Conservation (phyloP, 2,797 vertebrate genomes). For the Halcyon leucocephala region DNA sequence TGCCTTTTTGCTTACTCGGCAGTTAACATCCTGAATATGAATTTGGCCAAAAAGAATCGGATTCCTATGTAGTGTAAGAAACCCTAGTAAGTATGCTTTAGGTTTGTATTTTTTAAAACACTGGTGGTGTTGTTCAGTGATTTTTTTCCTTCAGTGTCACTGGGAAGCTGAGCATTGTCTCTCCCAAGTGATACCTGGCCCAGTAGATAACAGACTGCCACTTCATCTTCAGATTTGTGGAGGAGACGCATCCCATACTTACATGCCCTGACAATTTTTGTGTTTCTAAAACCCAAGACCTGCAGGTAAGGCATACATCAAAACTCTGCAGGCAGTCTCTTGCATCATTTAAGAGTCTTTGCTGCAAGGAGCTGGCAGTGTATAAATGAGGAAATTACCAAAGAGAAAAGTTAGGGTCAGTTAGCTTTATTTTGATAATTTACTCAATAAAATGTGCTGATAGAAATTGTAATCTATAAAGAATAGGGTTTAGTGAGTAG, state of each 20-base stretch:
- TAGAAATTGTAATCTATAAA: background rate
- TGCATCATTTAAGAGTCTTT: background rate
- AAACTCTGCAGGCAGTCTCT: background rate
- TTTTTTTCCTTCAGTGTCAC: background rate
- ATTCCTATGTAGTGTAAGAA: background rate
- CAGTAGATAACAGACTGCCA: background rate
- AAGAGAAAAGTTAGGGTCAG: background rate
- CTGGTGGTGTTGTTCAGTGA: background rate
- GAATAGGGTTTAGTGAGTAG: background rate
- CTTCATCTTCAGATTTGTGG: background rate
- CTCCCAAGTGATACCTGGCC: background rate
- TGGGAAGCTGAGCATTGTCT: background rate
- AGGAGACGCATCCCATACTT: background rate
- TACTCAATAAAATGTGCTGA: background rate
- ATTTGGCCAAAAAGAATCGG: background rate
- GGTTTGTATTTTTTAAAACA: background rate
- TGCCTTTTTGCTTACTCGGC: background rate
- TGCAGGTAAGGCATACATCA: background rate
- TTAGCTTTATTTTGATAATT: background rate
- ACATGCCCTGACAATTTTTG: background rate
- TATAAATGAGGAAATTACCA: background rate
- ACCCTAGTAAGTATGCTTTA: background rate
- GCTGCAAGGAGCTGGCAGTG: background rate
- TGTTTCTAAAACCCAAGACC: background rate
- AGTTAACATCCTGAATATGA: background rate